Conservation (phyloP, 2,113 vertebrate species). For the Dunckerocampus dactyliophorus region DNA sequence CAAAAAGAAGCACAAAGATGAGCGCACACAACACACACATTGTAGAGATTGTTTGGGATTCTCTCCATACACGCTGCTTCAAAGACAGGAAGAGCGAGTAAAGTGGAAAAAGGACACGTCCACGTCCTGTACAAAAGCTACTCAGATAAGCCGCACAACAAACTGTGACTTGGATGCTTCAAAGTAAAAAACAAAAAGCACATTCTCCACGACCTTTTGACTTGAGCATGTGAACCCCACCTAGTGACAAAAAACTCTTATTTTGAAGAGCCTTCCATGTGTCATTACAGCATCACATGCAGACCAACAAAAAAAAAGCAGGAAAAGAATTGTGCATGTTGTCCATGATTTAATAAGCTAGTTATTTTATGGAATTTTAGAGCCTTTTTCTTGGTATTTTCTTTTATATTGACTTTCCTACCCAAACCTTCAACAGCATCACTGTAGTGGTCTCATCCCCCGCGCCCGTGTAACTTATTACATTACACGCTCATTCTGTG, state of each 20-base stretch:
- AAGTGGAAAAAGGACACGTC: conserved; percentile 43
- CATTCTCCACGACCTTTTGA: conserved; percentile 17
- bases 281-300: conserved; percentile 9
- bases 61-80: conserved; percentile 23
- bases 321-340: conserved; percentile 65
- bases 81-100: conserved; percentile 7
- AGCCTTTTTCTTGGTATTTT: conserved; percentile 36
- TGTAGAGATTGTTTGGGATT: conserved; percentile 41
- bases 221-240: conserved; percentile 51
- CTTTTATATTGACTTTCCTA: conserved; percentile 47
- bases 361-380: conserved; percentile 58
- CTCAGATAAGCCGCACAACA: conserved; percentile 32
- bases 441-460: conserved; percentile 24
- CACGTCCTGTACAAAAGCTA: conserved; percentile 63
- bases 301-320: no score
- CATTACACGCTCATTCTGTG: conserved; percentile 55
- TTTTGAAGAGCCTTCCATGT: conserved; percentile 16
- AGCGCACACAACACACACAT: conserved; percentile 34
- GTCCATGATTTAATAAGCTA: conserved; percentile 70
- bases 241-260: conserved; percentile 32
- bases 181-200: conserved; percentile 8
- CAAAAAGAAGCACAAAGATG: conserved; percentile 19
- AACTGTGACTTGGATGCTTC: conserved; percentile 14
- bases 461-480: conserved; percentile 65
- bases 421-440: conserved; percentile 23